A percentile compares a stretch with the other conserved stretches of the same genome.
These are phyloP conservation scores for Deroplatys truncata DNA, from an alignment of 2,888 invertebrate genomes.

Conservation along the genomic window DNA sequence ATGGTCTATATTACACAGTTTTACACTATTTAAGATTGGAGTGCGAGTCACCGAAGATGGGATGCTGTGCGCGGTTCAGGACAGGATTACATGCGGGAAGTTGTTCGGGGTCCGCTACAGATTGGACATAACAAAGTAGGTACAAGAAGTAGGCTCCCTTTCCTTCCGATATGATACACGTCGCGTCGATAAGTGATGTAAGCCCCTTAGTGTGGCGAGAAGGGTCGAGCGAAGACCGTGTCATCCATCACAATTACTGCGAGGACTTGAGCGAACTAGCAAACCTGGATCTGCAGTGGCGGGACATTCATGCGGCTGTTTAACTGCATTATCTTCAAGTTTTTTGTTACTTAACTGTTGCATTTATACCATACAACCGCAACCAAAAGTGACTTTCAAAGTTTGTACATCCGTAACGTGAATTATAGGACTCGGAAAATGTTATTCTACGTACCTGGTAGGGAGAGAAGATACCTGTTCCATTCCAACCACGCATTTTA, in stretches of 20 bases:
- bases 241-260: background rate
- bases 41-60: too few relatives aligned
- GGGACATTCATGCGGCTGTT: background rate
- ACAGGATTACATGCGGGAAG: background rate
- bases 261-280: background rate
- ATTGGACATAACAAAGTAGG: background rate
- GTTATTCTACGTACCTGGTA: too few relatives aligned
- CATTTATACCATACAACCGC: too few relatives aligned
- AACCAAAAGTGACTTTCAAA: too few relatives aligned
- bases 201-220: background rate
- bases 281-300: background rate
- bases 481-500: too few relatives aligned
- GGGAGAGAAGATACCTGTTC: too few relatives aligned
- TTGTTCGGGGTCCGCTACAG: background rate
- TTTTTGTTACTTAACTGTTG: too few relatives aligned
- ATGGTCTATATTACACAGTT: too few relatives aligned
- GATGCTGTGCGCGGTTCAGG: background rate
- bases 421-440: too few relatives aligned
- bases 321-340: too few relatives aligned
- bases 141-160: background rate
- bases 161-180: background rate
- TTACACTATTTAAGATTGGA: too few relatives aligned
- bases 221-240: background rate
- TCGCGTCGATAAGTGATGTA: slow-evolving; percentile 3
- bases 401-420: too few relatives aligned